These are phyloP conservation scores for Sycophaga agraensis DNA, from an alignment of 1,140 invertebrate genomes.

Conservation along the genomic window DNA sequence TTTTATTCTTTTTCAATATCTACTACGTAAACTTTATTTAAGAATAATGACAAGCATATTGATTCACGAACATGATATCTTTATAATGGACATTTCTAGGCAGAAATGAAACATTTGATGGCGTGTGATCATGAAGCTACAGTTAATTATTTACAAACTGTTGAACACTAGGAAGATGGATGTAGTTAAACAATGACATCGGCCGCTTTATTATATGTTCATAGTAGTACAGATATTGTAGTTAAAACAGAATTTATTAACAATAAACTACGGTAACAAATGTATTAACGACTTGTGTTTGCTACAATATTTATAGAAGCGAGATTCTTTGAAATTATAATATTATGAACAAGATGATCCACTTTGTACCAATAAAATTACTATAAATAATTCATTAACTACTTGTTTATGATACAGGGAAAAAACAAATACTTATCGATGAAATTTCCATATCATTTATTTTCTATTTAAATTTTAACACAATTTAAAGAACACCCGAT, in stretches of 20 bases:
- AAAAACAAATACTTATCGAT: background rate
- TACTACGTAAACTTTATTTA: too few relatives aligned
- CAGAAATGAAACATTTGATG: conserved; percentile 21
- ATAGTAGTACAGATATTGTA: conserved; percentile 6
- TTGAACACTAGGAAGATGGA: background rate
- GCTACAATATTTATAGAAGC: too few relatives aligned
- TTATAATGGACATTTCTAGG: conserved; percentile 8
- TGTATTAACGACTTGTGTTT: too few relatives aligned
- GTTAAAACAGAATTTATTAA: background rate
- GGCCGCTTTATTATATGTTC: background rate
- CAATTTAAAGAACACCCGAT: too few relatives aligned
- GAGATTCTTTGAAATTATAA: too few relatives aligned
- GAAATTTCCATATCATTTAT: background rate
- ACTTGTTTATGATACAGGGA: background rate
- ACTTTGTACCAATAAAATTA: background rate
- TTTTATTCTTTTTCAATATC: too few relatives aligned
- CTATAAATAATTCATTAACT: background rate
- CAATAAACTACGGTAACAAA: conserved; percentile 5
- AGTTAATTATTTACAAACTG: conserved; percentile 17
- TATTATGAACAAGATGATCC: too few relatives aligned
- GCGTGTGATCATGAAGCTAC: conserved; percentile 20
- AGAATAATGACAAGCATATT: too few relatives aligned
- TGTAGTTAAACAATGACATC: too few relatives aligned
- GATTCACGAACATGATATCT: background rate
- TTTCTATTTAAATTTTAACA: too few relatives aligned